Evolutionary conservation across 2,797 vertebrate species (phyloP), one percentile per base, ranked within the genome.

Genomic region (Hozukius guyotensis): DNA sequence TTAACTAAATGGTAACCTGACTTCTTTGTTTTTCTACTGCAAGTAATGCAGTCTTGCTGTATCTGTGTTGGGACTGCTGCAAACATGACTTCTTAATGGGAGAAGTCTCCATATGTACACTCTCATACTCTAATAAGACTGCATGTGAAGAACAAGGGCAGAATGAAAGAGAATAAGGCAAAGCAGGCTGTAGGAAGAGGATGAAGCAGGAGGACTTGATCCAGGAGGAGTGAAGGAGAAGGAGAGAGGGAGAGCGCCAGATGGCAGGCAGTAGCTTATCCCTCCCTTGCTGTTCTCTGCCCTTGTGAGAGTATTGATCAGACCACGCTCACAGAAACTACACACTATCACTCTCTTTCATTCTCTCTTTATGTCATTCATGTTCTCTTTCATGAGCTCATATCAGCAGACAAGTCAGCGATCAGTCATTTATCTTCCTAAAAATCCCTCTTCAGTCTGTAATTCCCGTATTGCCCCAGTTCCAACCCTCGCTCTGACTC

Each of bases 261-360:
- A 94, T 91, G 90, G 89, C 75, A 81, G 76, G 74, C 88, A 73
- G 83, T 80, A 82, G 86, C 87, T 82, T 70, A 85, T 71, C 70
- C 69, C 65, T 80, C 77, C 74, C 79, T 84, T 53, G 27, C 46
- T 83, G 59, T 77, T 91, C 57, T 83, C 49, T 79, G 69, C 29
- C 76, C 38, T 74, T 77, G 55, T 80, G 65, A 87, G 77, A 46
- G 36, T 52, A 72, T 69, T 31, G 34, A 70, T 65, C 69, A 66
- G 56, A 70, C 46, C 55, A 31, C 38, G 55, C 66, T 65, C 16
- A 76, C 46, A 60, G 18, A 55, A 72, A 57, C 57, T 16, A 29
- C 46, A 61, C 49, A n/a, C 42, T 36, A 11, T 72, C 46, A 27
- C 27, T 57, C 38, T 75, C 65, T 25, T 60, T 31, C 1, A 27